These are phyloP conservation scores for Drosophila neoperkinsi DNA, from an alignment of 2,888 invertebrate genomes.

Conservation along the genomic window DNA sequence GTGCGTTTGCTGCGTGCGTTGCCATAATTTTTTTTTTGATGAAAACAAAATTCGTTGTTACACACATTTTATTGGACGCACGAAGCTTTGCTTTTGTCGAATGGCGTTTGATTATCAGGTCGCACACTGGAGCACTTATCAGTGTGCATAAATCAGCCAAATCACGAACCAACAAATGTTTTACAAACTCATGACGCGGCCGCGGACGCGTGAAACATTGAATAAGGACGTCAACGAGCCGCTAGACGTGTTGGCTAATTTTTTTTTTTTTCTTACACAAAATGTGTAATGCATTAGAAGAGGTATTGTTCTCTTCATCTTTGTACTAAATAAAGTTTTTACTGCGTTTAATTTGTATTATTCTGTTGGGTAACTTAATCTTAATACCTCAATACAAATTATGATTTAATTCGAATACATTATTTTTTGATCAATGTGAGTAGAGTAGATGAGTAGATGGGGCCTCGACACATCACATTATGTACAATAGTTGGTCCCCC, in stretches of 20 bases:
- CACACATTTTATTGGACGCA: slow-evolving; percentile 57
- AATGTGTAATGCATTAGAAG: neutral
- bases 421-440: neutral
- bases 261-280: too few species aligned
- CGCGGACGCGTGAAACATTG: neutral
- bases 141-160: slow-evolving; percentile 76
- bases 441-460: neutral
- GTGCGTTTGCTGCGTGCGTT: slow-evolving; percentile 32
- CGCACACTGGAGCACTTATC: slow-evolving; percentile 62
- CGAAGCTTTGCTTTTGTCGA: slow-evolving; percentile 29
- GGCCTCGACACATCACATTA: neutral
- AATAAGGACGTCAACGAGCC: neutral
- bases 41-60: slow-evolving; percentile 22
- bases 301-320: slow-evolving; percentile 9
- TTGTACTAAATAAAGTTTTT: neutral
- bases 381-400: neutral
- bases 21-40: slow-evolving; percentile 40
- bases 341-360: neutral
- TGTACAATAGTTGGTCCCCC: neutral
- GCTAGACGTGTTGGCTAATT: slow-evolving; percentile 2
- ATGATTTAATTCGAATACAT: neutral
- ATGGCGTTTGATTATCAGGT: slow-evolving; percentile 57
- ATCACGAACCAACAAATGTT: slow-evolving; percentile 76
- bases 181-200: slow-evolving; percentile 42
- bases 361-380: neutral